Base-by-base conservation (phyloP, 1,140 invertebrate species). In the Druon quercuslanigerum region DNA sequence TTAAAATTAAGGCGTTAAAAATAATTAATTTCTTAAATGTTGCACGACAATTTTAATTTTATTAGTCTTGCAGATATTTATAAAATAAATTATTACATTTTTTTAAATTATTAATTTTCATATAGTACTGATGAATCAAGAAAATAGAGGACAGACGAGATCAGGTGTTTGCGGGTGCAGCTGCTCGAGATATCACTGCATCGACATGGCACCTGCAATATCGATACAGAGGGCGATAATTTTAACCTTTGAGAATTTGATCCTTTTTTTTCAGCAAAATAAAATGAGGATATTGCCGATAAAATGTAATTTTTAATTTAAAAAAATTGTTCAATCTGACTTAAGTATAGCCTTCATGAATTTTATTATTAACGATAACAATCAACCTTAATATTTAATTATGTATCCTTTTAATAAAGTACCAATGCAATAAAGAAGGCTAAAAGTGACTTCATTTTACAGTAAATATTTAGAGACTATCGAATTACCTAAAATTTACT, bases 221-320 rank as follows among this genome's bases (percentile, higher is more conserved):
- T 16, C 60, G 60, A 66, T 66, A 66, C 60, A 66, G 14, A 66
- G 60, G 25, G 33, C 33, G 33, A 66, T 66, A 66, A 66, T 66
- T 66, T 66, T n/a, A 66, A 14, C 33, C 60, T 66, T 66, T 11
- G 25, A 66, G 14, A 33, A 66, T 46, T 25, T 33, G 13, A 46
- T 40, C 25, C 2, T 66, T 40, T 40, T 66, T 66, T 40, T 40
- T 4, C 14, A 6, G 40, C 20, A 25, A 66, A 8, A 66, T 14
- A 66, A 66, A 66, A 66, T 66, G 25, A 40, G 60, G 5, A 66
- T 66, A 40, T 66, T 66, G n/a, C 33, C 4, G 33, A 66, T 57
- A 57, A 57, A 57, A 57, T 66, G 20, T 60, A 14, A 13, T 20
- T 60, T 60, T 60, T 33, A 60, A 60, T 13, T 14, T 25, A 33